Conservation (phyloP, 1,140 invertebrate species). For the Cydia splendana region DNA sequence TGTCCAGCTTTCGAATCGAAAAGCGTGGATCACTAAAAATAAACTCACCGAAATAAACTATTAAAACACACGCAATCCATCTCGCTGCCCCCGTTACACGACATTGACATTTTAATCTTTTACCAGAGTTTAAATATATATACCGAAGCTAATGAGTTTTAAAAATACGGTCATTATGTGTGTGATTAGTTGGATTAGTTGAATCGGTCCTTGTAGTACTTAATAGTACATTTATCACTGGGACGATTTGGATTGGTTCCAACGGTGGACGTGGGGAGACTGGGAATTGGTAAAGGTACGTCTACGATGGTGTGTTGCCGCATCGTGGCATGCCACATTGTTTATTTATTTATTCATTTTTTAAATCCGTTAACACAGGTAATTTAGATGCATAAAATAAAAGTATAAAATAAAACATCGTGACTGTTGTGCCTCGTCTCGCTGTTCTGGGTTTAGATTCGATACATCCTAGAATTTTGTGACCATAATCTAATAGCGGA, state of each 20-base stretch:
- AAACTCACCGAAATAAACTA: conserved; percentile 6
- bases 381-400: too few species aligned
- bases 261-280: neutral
- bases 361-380: too few species aligned
- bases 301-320: neutral
- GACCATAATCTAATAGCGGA: too few species aligned
- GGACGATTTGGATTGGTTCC: conserved; percentile 14
- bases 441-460: too few species aligned
- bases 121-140: neutral
- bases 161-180: neutral
- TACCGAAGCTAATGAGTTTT: neutral
- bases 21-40: neutral
- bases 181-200: neutral
- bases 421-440: too few species aligned
- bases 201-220: neutral
- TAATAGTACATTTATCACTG: conserved; percentile 24
- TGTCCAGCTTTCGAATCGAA: neutral
- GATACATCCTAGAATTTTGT: too few species aligned
- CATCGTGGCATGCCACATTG: neutral
- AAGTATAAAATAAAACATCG: too few species aligned
- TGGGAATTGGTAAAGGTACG: neutral
- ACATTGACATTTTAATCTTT: conserved; percentile 12
- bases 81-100: neutral
- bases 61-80: neutral
- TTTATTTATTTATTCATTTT: too few species aligned